Evolutionary conservation across 2,797 vertebrate genomes (phyloP).

Genomic region (Erethizon dorsatum): DNA sequence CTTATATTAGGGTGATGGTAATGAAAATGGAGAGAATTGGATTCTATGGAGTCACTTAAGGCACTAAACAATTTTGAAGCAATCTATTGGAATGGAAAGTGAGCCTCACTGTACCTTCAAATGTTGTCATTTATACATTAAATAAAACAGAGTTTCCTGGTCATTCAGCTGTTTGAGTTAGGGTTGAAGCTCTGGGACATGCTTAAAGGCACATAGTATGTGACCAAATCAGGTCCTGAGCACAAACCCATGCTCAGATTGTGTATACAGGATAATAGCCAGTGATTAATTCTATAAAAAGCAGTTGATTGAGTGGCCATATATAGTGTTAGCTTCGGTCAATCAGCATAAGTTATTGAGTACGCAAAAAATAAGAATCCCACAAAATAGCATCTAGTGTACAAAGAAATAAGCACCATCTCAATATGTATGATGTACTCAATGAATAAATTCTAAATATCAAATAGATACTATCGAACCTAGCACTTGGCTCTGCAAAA

Average conservation of each 20-base stretch:
- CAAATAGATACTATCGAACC: slow-evolving; percentile 66
- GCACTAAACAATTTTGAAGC: slow-evolving; percentile 26
- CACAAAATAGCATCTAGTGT: slow-evolving; percentile 47
- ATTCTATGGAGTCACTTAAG: background rate
- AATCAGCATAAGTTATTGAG: slow-evolving; percentile 24
- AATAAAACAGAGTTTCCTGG: slow-evolving; percentile 34
- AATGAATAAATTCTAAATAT: slow-evolving; percentile 64
- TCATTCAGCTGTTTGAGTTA: slow-evolving; percentile 15
- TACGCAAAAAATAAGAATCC: slow-evolving; percentile 60
- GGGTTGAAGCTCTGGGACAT: slow-evolving; percentile 9
- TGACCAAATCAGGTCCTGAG: background rate
- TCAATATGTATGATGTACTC: background rate
- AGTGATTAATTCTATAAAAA: slow-evolving; percentile 56
- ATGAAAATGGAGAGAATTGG: background rate
- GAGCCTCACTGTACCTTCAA: background rate
- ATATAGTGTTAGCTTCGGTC: background rate
- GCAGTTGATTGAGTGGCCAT: background rate
- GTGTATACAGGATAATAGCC: slow-evolving; percentile 13
- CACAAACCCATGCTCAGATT: slow-evolving; percentile 5
- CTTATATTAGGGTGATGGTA: background rate
- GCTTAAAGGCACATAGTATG: background rate
- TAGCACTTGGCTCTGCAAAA: slow-evolving; percentile 23
- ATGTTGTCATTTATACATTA: slow-evolving; percentile 41
- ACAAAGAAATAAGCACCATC: slow-evolving; percentile 60
- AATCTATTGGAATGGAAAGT: slow-evolving; percentile 22